phyloP scores from a whole-genome alignment of 2,113 vertebrate species.

The Coracopsis vasa region DNA sequence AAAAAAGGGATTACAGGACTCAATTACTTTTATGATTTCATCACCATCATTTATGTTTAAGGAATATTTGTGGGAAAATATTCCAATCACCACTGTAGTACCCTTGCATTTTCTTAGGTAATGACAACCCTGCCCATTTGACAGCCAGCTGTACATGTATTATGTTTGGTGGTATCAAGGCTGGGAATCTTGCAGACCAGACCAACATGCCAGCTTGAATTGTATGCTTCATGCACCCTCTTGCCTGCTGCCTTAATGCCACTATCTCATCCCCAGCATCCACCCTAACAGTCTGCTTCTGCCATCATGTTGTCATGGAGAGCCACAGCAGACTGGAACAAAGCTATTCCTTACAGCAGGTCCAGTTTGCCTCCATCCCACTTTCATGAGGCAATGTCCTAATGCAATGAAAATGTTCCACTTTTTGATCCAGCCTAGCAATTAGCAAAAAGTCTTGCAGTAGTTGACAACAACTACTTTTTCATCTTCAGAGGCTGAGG shows the following conservation, averaged over 20 bases:
- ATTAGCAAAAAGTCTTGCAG: not conserved
- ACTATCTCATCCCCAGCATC: not conserved
- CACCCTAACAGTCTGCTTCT: not conserved
- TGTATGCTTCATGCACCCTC: not conserved
- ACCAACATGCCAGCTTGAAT: not conserved
- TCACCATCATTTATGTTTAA: not conserved
- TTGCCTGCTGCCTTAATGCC: not conserved
- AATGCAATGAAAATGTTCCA: not conserved
- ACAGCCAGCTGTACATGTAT: not conserved
- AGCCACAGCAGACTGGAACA: not conserved
- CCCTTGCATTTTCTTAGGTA: not conserved
- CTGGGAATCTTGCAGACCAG: not conserved
- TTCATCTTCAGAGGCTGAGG: not conserved
- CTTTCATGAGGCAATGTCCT: not conserved
- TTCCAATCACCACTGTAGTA: not conserved
- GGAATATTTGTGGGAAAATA: not conserved
- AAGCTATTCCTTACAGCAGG: fast-evolving
- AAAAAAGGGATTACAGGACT: not conserved
- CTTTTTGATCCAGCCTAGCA: not conserved
- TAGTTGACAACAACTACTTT: not conserved
- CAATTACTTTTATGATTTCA: slow-evolving; percentile 5
- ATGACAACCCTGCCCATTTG: not conserved
- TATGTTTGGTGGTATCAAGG: not conserved
- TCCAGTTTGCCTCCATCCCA: not conserved
- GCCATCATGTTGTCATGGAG: not conserved